Conservation (phyloP, 2,113 vertebrate genomes). For the Ammodytes marinus region DNA sequence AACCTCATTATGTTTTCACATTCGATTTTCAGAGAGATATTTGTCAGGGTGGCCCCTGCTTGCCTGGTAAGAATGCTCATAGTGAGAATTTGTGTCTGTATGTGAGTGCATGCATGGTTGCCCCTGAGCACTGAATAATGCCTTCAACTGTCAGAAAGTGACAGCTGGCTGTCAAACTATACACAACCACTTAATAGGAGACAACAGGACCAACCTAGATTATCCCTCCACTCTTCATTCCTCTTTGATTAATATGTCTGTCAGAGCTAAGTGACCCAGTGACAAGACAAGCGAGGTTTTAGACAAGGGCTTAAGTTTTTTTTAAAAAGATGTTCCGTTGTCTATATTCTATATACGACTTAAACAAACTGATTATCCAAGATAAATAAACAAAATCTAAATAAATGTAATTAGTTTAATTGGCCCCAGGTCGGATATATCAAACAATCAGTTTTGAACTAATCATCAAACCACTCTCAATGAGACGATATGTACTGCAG, state of each 20-base stretch:
- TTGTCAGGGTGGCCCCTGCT: neutral
- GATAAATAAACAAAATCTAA: no score
- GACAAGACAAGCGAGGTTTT: neutral
- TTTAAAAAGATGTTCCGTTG: neutral
- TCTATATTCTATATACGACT: neutral
- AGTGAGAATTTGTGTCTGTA: constrained; percentile 8
- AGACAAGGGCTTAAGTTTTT: neutral
- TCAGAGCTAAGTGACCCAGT: neutral
- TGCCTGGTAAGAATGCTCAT: constrained; percentile 20
- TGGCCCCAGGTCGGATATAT: no score
- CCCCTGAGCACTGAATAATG: constrained; percentile 34
- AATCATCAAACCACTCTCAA: no score
- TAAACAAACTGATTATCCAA: no score
- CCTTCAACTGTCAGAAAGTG: constrained; percentile 31
- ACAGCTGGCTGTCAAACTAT: constrained; percentile 32
- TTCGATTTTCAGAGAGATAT: constrained; percentile 39
- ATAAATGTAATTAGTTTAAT: no score
- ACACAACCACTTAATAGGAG: constrained; percentile 14
- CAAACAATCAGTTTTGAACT: no score
- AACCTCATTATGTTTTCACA: constrained; percentile 54
- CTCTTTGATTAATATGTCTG: constrained; percentile 38
- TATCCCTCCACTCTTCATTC: constrained; percentile 12
- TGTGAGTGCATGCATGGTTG: neutral
- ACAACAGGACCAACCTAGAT: constrained; percentile 17
- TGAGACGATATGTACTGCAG: no score